Percentiles rank a stretch among this genome's conserved stretches.
Conservation (phyloP, 2,888 invertebrate genomes). For the Escarpia spicata region DNA sequence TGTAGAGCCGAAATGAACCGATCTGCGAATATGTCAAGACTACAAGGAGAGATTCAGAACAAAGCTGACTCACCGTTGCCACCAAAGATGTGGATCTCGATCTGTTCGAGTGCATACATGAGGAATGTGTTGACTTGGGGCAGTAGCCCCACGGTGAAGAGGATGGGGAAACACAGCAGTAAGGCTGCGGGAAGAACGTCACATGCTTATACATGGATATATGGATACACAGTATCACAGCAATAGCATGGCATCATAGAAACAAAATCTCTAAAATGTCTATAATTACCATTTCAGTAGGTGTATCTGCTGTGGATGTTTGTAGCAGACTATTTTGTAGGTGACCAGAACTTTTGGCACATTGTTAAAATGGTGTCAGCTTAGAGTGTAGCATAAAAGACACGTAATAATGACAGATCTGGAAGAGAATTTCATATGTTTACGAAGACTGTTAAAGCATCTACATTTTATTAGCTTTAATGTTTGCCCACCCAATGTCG, state of each 20-base stretch:
- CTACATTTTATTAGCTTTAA: too few relatives aligned
- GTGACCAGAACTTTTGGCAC: neutral
- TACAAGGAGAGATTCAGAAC: constrained; percentile 32
- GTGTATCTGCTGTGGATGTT: neutral
- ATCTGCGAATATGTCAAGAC: neutral
- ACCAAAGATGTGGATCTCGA: constrained; percentile 72
- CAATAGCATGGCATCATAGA: too few relatives aligned
- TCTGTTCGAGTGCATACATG: constrained; percentile 95
- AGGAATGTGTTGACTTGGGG: constrained; percentile 96
- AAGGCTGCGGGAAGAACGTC: constrained; percentile 68
- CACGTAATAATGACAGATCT: too few relatives aligned
- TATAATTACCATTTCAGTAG: neutral
- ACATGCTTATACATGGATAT: neutral
- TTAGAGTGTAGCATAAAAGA: too few relatives aligned
- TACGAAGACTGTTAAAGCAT: too few relatives aligned
- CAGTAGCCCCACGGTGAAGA: constrained; percentile 94
- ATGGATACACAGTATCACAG: too few relatives aligned
- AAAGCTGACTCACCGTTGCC: constrained; percentile 74
- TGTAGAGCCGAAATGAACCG: neutral
- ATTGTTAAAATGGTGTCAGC: too few relatives aligned
- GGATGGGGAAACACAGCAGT: constrained; percentile 88
- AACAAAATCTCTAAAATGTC: neutral
- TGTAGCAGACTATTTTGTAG: neutral
- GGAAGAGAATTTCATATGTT: too few relatives aligned
- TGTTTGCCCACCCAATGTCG: too few relatives aligned